Evolutionary conservation across 1,140 invertebrate species (phyloP), one percentile per base, ranked within the genome.

Genomic region (Palaemon carinicauda): DNA sequence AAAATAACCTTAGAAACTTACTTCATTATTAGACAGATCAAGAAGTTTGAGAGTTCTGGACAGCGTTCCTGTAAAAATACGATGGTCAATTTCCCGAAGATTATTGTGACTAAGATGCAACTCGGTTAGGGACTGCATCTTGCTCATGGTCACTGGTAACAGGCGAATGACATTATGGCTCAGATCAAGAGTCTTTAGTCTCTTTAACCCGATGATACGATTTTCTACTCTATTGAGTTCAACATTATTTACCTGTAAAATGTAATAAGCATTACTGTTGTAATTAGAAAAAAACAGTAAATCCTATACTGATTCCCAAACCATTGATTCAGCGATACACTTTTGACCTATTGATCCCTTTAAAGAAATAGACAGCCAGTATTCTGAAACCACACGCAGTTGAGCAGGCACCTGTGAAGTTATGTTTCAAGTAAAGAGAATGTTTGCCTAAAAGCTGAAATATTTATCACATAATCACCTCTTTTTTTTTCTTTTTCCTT

Each of bases 51-150:
- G 56, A 5, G 88, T 86, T 9, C 80, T 50, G 7, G 33, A 56
- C 24, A 88, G 56, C 29, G n/a, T 85, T 4, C 88, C 88, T 10
- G 50, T 50, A 29, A 88, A 88, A 15, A 88, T 21, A 41, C 81
- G 65, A 27, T 75, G 53, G 21, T 29, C 52, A 27, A 88, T 77
- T 24, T 9, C 4, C 9, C 19, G 27, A n/a, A 88, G 21, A n/a
- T 74, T 51, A 54, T 88, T 88, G 24, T 33, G 21, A 19, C 78
- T 19, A 27, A 88, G 83, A 29, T 81, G 41, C 33, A 88, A 75
- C 17, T 86, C 78, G 0, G 83, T 19, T n/a, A 88, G 83, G 24
- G 27, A 24, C 15, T 65, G 17, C 88, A 86, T 88, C n/a, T 27
- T 17, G 19, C 54, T 53, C 53, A 88, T 21, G 3, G 31, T 15